Evolutionary conservation across 2,797 vertebrate genomes (phyloP).

Genomic region (Chaenodraco wilsoni): DNA sequence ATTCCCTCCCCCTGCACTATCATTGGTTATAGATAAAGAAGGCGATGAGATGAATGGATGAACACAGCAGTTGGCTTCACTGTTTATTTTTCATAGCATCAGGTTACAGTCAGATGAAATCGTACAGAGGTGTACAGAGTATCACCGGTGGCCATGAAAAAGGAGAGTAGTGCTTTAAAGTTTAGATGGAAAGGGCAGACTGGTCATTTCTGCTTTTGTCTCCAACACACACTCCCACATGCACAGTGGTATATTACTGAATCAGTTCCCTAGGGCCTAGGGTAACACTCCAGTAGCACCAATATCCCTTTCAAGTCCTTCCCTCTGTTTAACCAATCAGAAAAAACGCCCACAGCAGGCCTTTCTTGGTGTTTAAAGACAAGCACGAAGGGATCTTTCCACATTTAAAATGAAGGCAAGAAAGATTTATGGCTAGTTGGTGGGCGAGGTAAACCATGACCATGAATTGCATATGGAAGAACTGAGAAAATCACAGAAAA

Average conservation of each 20-base stretch:
- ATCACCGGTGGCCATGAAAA: slow-evolving; percentile 7
- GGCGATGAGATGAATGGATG: slow-evolving; percentile 14
- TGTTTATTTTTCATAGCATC: slow-evolving; percentile 1
- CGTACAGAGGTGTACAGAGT: not conserved
- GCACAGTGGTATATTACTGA: slow-evolving; percentile 17
- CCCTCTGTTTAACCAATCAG: slow-evolving; percentile 73
- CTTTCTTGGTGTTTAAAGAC: slow-evolving; percentile 37
- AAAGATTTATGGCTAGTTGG: slow-evolving; percentile 53
- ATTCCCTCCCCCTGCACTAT: slow-evolving; percentile 28
- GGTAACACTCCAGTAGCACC: slow-evolving; percentile 27
- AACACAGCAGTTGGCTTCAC: slow-evolving; percentile 16
- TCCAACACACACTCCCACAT: slow-evolving; percentile 26
- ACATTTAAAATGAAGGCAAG: slow-evolving; percentile 51
- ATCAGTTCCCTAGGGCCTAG: slow-evolving; percentile 10
- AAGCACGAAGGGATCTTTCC: slow-evolving; percentile 58
- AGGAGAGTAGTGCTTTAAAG: not conserved
- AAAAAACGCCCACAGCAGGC: slow-evolving; percentile 51
- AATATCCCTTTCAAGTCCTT: slow-evolving; percentile 40
- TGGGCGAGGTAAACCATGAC: slow-evolving; percentile 31
- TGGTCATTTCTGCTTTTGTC: slow-evolving; percentile 26
- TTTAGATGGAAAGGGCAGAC: slow-evolving; percentile 42
- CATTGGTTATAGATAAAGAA: slow-evolving; percentile 32
- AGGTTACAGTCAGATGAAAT: slow-evolving; percentile 16
- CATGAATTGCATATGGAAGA: slow-evolving; percentile 31
- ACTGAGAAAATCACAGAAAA: slow-evolving; percentile 42